These are phyloP conservation scores for Emydoidea blandingii DNA, from an alignment of 2,797 vertebrate species.

Conservation along the genomic window DNA sequence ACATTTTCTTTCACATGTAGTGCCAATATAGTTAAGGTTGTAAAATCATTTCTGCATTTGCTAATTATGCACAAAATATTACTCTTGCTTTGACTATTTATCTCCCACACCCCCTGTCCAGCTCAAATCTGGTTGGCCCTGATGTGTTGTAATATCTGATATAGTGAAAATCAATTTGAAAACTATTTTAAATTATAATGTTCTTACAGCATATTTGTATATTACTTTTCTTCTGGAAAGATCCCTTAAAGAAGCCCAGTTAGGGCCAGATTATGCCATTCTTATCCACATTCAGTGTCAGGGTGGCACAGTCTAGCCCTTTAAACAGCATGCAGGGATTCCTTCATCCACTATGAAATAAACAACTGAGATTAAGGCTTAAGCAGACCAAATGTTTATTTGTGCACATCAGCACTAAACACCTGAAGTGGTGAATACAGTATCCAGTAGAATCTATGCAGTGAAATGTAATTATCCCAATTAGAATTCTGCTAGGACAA, in stretches of 20 bases:
- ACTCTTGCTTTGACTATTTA: constrained; percentile 67
- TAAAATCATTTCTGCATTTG: not conserved
- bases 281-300: not conserved
- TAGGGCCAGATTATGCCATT: not conserved
- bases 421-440: not conserved
- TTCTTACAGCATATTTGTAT: not conserved
- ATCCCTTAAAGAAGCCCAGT: not conserved
- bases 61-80: constrained; percentile 30
- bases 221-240: not conserved
- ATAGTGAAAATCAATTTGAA: not conserved
- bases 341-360: rapidly evolving
- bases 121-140: constrained; percentile 32
- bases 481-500: not conserved
- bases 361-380: rapidly evolving
- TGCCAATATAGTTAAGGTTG: not conserved
- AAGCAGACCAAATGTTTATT: not conserved
- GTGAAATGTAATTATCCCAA: not conserved
- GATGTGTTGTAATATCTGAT: not conserved
- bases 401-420: not conserved
- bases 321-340: rapidly evolving
- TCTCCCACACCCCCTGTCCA: constrained; percentile 14
- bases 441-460: rapidly evolving
- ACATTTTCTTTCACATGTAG: too few relatives aligned
- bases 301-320: not conserved
- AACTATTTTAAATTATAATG: constrained; percentile 25